Conservation (phyloP, 1,140 invertebrate genomes). For the Zaprionus gabonicus region DNA sequence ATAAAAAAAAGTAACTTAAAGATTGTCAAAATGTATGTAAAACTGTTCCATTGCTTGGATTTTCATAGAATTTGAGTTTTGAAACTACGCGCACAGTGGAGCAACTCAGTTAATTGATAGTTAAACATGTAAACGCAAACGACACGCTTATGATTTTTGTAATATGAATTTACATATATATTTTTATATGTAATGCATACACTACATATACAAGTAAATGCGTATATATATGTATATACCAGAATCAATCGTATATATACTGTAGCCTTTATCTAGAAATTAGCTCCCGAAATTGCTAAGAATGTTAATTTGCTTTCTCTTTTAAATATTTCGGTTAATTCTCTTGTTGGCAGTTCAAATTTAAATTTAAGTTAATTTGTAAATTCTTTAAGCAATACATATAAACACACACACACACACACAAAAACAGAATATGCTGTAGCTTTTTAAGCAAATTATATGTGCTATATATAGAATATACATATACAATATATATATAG, state of each 20-base stretch:
- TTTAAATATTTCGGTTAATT: constrained; percentile 31
- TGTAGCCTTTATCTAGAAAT: constrained; percentile 42
- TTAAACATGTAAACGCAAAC: constrained; percentile 69
- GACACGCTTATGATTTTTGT: constrained; percentile 77
- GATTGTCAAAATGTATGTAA: constrained; percentile 10
- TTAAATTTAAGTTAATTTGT: constrained; percentile 54
- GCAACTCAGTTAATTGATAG: neutral
- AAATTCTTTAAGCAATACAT: constrained; percentile 65
- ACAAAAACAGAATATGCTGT: constrained; percentile 49
- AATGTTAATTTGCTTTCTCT: constrained; percentile 39
- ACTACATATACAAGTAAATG: constrained; percentile 40
- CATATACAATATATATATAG: constrained; percentile 42
- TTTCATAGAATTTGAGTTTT: neutral
- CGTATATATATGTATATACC: constrained; percentile 47
- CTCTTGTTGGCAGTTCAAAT: constrained; percentile 67
- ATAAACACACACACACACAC: constrained; percentile 36
- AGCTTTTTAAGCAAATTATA: constrained; percentile 68
- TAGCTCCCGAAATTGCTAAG: constrained; percentile 44
- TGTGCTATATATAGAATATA: constrained; percentile 59
- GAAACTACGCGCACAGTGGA: neutral
- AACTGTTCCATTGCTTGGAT: constrained; percentile 11
- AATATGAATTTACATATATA: constrained; percentile 48
- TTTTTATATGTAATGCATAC: constrained; percentile 43
- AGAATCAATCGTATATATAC: constrained; percentile 15
- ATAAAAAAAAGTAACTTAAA: constrained; percentile 21